These are phyloP conservation scores for Otus sunia DNA, from an alignment of 2,113 vertebrate genomes.

Conservation along the genomic window DNA sequence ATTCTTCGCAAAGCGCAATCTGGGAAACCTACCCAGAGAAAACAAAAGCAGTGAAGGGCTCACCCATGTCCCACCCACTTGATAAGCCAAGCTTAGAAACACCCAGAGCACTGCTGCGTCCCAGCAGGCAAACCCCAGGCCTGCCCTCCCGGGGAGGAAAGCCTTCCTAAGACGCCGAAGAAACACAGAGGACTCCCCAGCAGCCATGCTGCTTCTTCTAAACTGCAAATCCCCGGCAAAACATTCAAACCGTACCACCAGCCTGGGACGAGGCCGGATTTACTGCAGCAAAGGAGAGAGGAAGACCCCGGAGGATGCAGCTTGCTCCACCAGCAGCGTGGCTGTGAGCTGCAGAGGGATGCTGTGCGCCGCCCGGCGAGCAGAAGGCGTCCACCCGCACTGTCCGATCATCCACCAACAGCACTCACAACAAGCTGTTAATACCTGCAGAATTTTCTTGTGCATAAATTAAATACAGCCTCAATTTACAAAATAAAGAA, in stretches of 20 bases:
- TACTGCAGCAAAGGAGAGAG: background rate
- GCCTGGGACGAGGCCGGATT: background rate
- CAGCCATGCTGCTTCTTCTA: background rate
- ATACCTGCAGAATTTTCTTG: background rate
- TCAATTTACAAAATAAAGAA: background rate
- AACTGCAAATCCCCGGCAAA: background rate
- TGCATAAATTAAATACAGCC: background rate
- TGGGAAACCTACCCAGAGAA: background rate
- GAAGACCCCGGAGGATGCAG: fast-evolving
- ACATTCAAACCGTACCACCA: background rate
- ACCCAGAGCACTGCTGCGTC: background rate
- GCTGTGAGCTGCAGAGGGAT: background rate
- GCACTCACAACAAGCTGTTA: background rate
- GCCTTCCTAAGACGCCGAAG: background rate
- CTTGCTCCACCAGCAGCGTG: fast-evolving
- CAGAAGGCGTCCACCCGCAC: fast-evolving
- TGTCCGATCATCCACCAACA: background rate
- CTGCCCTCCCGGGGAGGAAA: background rate
- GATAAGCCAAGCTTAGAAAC: fast-evolving
- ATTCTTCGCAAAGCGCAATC: fast-evolving
- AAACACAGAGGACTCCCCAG: background rate
- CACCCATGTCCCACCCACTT: no score
- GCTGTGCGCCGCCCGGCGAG: background rate
- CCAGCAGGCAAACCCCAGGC: background rate
- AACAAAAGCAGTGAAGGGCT: background rate